phyloP scores from a whole-genome alignment of 1,140 invertebrate genomes.

The Drosophila sechellia region DNA sequence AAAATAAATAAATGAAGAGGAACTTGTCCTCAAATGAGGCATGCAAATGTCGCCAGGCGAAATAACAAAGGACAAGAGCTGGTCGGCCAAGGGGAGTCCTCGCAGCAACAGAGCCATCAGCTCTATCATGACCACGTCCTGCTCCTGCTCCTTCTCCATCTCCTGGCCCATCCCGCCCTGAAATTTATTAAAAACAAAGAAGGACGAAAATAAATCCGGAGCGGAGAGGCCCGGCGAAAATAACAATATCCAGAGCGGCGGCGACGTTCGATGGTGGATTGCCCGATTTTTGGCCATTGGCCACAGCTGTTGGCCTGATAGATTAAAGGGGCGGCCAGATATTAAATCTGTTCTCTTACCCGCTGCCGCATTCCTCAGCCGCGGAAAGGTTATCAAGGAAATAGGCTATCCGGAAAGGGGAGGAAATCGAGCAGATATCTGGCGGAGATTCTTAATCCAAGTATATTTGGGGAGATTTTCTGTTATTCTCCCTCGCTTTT shows the following conservation, averaged over 20 bases:
- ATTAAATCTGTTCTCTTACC: slow-evolving; percentile 24
- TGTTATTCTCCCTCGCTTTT: neutral
- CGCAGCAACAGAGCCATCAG: slow-evolving; percentile 17
- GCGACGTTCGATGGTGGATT: slow-evolving; percentile 31
- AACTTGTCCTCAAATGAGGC: slow-evolving; percentile 80
- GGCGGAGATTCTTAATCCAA: slow-evolving; percentile 5
- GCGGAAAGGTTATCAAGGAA: slow-evolving; percentile 8
- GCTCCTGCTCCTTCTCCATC: neutral
- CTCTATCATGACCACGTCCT: slow-evolving; percentile 26
- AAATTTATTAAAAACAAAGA: slow-evolving; percentile 64
- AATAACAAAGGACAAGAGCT: slow-evolving; percentile 31
- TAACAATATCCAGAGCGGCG: slow-evolving; percentile 26
- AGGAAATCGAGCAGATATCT: neutral
- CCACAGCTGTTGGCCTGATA: slow-evolving; percentile 48
- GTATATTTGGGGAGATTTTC: no score
- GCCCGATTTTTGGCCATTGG: slow-evolving; percentile 55
- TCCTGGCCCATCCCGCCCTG: slow-evolving; percentile 38
- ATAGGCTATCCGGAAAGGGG: neutral
- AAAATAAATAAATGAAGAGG: slow-evolving; percentile 84
- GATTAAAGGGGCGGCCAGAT: slow-evolving; percentile 50
- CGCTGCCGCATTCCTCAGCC: slow-evolving; percentile 2
- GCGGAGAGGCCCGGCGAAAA: slow-evolving; percentile 19
- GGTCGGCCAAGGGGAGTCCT: neutral
- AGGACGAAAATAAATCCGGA: neutral
- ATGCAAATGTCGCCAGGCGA: slow-evolving; percentile 69